A percentile compares a stretch with the other conserved stretches of the same genome.
phyloP scores from a whole-genome alignment of 2,113 vertebrate genomes.

The Petroica traversi region DNA sequence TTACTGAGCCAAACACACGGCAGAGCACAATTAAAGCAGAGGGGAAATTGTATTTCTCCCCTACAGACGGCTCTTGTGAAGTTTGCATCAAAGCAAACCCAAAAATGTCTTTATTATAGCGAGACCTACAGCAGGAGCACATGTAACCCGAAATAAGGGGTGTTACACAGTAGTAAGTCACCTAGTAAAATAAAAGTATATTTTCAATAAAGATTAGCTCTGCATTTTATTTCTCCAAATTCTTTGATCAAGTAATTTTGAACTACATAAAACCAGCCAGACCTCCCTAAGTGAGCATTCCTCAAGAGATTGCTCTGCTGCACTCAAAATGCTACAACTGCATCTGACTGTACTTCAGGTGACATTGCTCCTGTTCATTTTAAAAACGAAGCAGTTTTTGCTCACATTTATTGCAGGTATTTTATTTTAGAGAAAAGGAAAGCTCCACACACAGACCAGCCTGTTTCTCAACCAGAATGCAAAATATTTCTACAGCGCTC shows the following conservation, averaged over 20 bases:
- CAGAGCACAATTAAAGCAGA: constrained; percentile 20
- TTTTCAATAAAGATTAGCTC: constrained; percentile 59
- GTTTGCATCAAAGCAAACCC: constrained; percentile 54
- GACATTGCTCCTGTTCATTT: neutral
- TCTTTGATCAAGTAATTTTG: constrained; percentile 66
- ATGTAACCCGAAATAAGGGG: neutral
- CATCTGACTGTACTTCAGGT: neutral
- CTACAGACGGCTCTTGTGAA: constrained; percentile 23
- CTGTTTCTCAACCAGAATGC: neutral
- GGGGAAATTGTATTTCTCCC: constrained; percentile 46
- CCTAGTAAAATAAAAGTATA: constrained; percentile 47
- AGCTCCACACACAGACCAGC: neutral
- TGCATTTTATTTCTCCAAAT: constrained; percentile 37
- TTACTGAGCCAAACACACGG: constrained; percentile 13
- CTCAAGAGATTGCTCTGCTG: constrained; percentile 1
- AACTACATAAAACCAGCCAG: constrained; percentile 50
- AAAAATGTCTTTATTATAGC: neutral
- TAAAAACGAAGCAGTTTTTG: accelerated
- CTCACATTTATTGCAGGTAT: neutral
- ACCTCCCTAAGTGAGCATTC: neutral
- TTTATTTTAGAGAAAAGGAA: neutral
- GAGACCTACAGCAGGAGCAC: constrained; percentile 44
- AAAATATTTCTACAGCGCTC: neutral
- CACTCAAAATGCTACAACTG: neutral
- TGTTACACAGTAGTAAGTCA: constrained; percentile 56